Conservation (phyloP, 2,797 vertebrate species). For the Huso huso region DNA sequence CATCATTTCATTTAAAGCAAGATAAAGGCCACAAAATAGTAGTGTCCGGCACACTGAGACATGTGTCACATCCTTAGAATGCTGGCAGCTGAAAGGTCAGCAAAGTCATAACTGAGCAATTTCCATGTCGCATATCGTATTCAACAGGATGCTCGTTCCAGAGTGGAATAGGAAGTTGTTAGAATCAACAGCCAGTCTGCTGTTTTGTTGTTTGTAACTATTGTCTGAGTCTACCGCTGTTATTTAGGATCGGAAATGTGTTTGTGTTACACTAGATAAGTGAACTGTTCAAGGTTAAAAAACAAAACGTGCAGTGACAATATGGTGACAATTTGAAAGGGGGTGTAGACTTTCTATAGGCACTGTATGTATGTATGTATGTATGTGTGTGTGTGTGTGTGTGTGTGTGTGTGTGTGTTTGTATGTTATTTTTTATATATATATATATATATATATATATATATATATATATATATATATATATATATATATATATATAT, state of each 20-base stretch:
- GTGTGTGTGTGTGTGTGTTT: too few species aligned
- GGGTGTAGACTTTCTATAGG: too few species aligned
- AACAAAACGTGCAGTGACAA: constrained; percentile 1
- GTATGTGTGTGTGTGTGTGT: too few species aligned
- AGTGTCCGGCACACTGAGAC: constrained; percentile 23
- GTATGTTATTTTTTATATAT: too few species aligned
- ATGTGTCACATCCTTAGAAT: constrained; percentile 51
- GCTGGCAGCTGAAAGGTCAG: constrained; percentile 51
- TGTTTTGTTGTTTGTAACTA: constrained; percentile 63
- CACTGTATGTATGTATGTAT: too few species aligned
- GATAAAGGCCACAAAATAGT: not conserved
- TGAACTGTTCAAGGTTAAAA: constrained; percentile 53
- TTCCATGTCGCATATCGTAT: constrained; percentile 58
- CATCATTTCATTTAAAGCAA: not conserved
- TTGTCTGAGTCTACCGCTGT: constrained; percentile 56
- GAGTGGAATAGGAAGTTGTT: constrained; percentile 49
- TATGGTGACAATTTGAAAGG: too few species aligned
- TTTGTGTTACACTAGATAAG: constrained; percentile 51
- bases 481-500: too few species aligned
- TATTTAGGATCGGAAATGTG: constrained; percentile 57
- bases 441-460: too few species aligned
- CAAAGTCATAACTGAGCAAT: constrained; percentile 59
- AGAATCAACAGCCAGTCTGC: constrained; percentile 45
- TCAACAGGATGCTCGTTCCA: constrained; percentile 60
- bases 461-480: too few species aligned